Evolutionary conservation across 2,888 invertebrate genomes (phyloP).

Genomic region (Gibbula magus): DNA sequence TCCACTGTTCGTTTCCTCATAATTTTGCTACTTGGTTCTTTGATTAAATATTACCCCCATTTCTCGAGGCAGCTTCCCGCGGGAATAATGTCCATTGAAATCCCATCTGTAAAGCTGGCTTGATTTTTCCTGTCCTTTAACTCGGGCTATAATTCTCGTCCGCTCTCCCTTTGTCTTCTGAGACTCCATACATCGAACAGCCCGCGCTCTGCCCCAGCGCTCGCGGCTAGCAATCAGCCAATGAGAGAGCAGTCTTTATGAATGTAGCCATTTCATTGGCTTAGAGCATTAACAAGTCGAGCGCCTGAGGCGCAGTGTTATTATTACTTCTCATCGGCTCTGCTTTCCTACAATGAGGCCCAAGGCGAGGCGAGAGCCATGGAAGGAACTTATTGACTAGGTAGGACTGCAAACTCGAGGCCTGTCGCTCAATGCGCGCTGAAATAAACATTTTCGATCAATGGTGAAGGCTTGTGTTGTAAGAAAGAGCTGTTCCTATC

Average conservation of each 20-base stretch:
- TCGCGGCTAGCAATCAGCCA: slow-evolving; percentile 5
- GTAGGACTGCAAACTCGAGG: background rate
- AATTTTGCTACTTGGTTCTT: background rate
- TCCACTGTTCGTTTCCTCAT: background rate
- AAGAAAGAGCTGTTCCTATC: background rate
- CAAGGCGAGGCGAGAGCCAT: background rate
- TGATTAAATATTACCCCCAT: background rate
- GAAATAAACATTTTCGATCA: slow-evolving; percentile 11
- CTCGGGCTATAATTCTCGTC: background rate
- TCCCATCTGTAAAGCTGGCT: background rate
- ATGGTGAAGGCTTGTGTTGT: background rate
- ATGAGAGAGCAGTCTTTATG: background rate
- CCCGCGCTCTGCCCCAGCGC: slow-evolving; percentile 1
- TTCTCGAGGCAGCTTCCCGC: background rate
- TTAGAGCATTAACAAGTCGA: background rate
- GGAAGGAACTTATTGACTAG: background rate
- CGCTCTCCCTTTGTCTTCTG: background rate
- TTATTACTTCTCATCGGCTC: background rate
- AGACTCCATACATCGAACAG: slow-evolving; percentile 5
- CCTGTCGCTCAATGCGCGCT: background rate
- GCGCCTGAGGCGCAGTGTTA: slow-evolving; percentile 1
- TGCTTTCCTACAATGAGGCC: background rate
- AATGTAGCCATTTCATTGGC: slow-evolving; percentile 1
- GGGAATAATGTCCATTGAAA: background rate
- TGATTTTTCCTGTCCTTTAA: background rate